These are phyloP conservation scores for Python bivittatus DNA, from an alignment of 2,113 vertebrate species.

Conservation along the genomic window DNA sequence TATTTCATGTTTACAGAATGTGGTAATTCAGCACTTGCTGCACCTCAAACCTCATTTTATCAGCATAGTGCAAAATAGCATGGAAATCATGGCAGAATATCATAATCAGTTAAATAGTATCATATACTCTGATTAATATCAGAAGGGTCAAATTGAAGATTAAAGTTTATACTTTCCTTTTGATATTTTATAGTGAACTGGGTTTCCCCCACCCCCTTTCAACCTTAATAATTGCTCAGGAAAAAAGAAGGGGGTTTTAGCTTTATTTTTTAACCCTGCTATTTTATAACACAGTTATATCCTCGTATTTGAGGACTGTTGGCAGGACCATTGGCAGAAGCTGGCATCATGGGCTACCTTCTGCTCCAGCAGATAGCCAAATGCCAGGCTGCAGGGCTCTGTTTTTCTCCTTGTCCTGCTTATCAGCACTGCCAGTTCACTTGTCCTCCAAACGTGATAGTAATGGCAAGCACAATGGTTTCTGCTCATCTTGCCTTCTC, in stretches of 20 bases:
- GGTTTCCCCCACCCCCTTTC: background rate
- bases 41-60: constrained; percentile 20
- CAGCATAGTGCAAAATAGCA: constrained; percentile 2
- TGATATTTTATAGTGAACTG: background rate
- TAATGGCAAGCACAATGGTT: background rate
- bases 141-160: background rate
- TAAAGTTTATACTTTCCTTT: background rate
- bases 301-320: background rate
- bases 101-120: background rate
- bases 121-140: background rate
- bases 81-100: background rate
- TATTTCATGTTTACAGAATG: constrained; percentile 17
- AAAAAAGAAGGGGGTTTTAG: background rate
- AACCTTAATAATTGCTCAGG: background rate
- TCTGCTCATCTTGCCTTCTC: background rate
- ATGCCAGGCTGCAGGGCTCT: background rate
- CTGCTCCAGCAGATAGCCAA: background rate
- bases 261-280: background rate
- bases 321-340: background rate
- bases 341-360: background rate
- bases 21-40: background rate
- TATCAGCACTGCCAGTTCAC: background rate
- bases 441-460: background rate
- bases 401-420: too few relatives aligned
- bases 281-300: background rate